phyloP scores from a whole-genome alignment of 1,140 invertebrate species.

The Manduca sexta region DNA sequence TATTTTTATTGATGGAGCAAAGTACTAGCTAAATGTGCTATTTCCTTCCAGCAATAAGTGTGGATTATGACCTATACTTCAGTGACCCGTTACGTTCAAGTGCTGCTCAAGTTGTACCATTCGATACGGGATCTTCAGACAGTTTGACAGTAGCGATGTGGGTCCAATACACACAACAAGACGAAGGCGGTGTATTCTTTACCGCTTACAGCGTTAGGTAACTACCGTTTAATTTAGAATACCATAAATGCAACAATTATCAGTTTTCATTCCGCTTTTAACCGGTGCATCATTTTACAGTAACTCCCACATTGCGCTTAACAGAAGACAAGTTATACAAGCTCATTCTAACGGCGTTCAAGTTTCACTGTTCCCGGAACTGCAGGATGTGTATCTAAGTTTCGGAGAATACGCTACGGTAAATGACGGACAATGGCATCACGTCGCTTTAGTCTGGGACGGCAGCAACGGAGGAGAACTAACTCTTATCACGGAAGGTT shows the following conservation, averaged over 20 bases:
- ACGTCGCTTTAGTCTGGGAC: conserved; percentile 95
- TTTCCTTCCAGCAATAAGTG: conserved; percentile 86
- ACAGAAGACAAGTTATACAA: conserved; percentile 87
- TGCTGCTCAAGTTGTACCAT: conserved; percentile 92
- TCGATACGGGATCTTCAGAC: conserved; percentile 82
- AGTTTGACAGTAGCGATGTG: conserved; percentile 94
- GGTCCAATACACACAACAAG: conserved; percentile 94
- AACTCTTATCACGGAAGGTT: conserved; percentile 91
- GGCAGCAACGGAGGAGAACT: conserved; percentile 88
- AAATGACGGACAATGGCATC: conserved; percentile 98
- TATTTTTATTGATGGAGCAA: no score
- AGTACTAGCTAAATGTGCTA: conserved; percentile 1
- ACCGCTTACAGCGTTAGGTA: conserved; percentile 88
- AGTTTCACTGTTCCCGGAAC: conserved; percentile 89
- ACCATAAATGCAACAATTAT: neutral
- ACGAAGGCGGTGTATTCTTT: conserved; percentile 94
- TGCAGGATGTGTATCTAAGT: conserved; percentile 92
- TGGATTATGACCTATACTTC: conserved; percentile 96
- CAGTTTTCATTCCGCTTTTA: neutral
- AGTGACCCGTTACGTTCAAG: conserved; percentile 91
- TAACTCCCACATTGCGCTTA: conserved; percentile 84
- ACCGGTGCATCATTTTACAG: conserved; percentile 59
- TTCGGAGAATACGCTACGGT: conserved; percentile 94
- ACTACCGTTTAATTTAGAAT: conserved; percentile 6
- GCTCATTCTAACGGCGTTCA: conserved; percentile 93